Base-by-base conservation (phyloP, 2,797 vertebrate species). In the Rhabdophis nuchalis region DNA sequence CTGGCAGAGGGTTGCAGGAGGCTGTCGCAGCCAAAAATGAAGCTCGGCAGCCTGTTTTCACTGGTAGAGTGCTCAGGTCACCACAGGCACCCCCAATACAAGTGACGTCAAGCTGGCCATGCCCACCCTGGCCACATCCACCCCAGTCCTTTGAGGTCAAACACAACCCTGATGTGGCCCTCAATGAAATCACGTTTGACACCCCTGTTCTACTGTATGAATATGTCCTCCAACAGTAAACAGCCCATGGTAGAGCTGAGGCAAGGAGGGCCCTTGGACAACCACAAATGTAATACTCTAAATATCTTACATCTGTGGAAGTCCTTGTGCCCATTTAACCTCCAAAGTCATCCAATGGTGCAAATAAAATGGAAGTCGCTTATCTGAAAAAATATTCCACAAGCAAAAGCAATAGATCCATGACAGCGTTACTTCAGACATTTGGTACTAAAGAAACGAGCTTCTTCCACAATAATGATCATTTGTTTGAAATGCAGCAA, bases 401-500 rank as follows among this genome's bases (percentile, higher is more conserved):
- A 32, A 61, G 56, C 4, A 29, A 53, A 86, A 68, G 4, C 60
- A 68, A 54, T 14, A 46, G 8, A 9, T 85, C 25, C 54, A 57
- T 46, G 20, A 16, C 52, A 25, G 12, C 52, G 14, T 32, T 41
- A 13, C 53, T 87, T 13, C 32, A 12, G 18, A 18, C 58, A 56
- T 64, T 52, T 91, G 36, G 13, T 41, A 61, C 41, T 25, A 46
- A 91, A 87, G 25, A 87, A 87, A 14, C 14, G 16, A n/a, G 64
- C 41, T 77, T 14, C 52, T 16, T 68, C 50, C 4, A 41, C 18
- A 14, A 41, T 5, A 32, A 36, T 86, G 56, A 16, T 7, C 13
- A 25, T 77, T 57, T 3, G 68, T 85, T 2, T 32, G 29, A 87
- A 91, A 68, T 46, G 14, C 86, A 88, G 4, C 95, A 96, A 14